Percentiles rank a stretch among this genome's conserved stretches.
Evolutionary conservation across 2,113 vertebrate species (phyloP).

Genomic region (Castor canadensis): DNA sequence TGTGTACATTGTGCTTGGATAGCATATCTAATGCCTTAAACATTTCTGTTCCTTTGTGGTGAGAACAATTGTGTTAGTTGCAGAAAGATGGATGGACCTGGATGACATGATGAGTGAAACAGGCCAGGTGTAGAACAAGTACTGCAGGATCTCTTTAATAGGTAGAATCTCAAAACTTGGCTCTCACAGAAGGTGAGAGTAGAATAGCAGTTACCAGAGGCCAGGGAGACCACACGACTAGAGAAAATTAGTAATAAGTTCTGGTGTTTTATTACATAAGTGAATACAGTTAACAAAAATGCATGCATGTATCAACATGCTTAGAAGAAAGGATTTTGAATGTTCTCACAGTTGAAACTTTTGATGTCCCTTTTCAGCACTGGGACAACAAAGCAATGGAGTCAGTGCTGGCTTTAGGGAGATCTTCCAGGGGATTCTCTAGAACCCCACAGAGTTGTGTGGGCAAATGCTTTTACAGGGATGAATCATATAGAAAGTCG

Average conservation of each 20-base stretch:
- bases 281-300: neutral
- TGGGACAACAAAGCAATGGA: no score
- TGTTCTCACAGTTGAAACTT: neutral
- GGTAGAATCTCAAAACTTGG: neutral
- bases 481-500: neutral
- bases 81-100: neutral
- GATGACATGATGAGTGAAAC: neutral
- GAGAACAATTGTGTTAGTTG: neutral
- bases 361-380: neutral
- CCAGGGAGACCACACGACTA: no score
- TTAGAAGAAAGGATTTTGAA: neutral
- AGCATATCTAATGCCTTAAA: neutral
- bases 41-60: neutral
- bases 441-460: no score
- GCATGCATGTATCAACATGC: no score
- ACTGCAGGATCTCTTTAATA: neutral
- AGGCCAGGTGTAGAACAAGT: neutral
- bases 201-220: neutral
- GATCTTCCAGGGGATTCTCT: no score
- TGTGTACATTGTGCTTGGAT: neutral
- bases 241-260: neutral
- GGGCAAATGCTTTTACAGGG: neutral
- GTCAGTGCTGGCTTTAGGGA: no score
- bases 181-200: neutral
- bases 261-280: no score